Base-by-base conservation (phyloP, 2,888 invertebrate genomes). In the Smittia sp. region DNA sequence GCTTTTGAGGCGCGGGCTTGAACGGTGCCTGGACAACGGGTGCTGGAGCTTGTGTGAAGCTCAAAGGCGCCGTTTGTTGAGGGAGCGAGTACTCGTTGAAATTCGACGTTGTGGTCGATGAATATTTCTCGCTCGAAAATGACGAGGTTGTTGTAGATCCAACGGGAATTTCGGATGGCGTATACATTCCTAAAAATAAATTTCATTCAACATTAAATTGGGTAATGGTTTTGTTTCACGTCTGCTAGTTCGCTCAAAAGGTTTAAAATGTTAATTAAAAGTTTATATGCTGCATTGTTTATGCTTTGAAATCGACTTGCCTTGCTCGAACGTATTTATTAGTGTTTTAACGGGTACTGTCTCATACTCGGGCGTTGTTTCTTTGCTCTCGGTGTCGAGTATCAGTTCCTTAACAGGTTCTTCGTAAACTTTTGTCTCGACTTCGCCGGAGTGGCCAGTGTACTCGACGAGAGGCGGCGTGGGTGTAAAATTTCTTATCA, bases 301-400 rank as follows among this genome's bases (percentile, higher is more conserved):
- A 32, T 32, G 32, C 32, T 32, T 32, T 32, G 32, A 46, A 46
- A 46, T 11, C 46, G 27, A 69, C 69, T 69, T 69, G 69, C 72
- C 72, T 72, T 62, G 72, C 62, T 72, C 72, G 62, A 39, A 89
- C 76, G 84, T 85, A 75, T 85, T 83, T 67, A 89, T 88, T 38
- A 89, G 78, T 66, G 25, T 52, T 70, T 74, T 75, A 11, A 75
- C 75, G n/a, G 75, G 72, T 1, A 72, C 22, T n/a, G 72, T 39
- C 39, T 72, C 54, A 22, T 72, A 72, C 18, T 72, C 72, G 3
- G 72, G 58, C 9, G 69, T 52, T 4, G 72, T 22, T 20, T 72
- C 72, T 9, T 27, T 18, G 38, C 24, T 62, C 4, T 72, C 72
- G n/a, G 11, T 6, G 4, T 72, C 72, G 7, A 62, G 20, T n/a